Evolutionary conservation across 2,888 invertebrate species (phyloP), one percentile per base, ranked within the genome.

Genomic region (Caenorhabditis doughertyi): DNA sequence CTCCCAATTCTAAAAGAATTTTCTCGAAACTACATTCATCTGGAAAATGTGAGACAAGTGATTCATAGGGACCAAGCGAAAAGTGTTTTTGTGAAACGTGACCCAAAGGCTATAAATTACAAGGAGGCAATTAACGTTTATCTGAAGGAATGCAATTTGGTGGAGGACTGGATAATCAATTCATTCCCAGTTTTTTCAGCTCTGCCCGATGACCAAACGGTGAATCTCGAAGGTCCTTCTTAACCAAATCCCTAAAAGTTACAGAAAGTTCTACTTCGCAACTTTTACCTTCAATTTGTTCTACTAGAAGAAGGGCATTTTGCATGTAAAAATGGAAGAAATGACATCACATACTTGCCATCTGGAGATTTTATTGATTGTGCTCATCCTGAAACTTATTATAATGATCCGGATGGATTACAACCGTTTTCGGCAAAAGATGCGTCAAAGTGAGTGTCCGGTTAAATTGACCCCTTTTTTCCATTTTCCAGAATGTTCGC

Each of bases 211-310:
- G 83, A 79, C 9, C 86, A 86, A 25, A 86, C 84, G 42, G 84
- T 77, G 11, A 21, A 32, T 16, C n/a, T n/a, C n/a, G n/a, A n/a
- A n/a, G n/a, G n/a, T n/a, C n/a, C n/a, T n/a, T n/a, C n/a, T n/a
- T n/a, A 39, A 13, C 39, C 11, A n/a, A n/a, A n/a, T n/a, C n/a
- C n/a, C 16, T 9, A 39, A 13, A 39, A 13, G n/a, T n/a, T n/a
- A n/a, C 73, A 73, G 73, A 64, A n/a, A 9, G 27, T 85, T 0
- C 71, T 86, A 0, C 83, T 81, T 29, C 65, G 72, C 9, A 77
- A 84, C 64, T 84, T 84, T 53, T 85, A 81, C 49, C 73, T 85
- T 18, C 79, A 84, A 32, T 86, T 82, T 51, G 64, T 84, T 4
- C 35, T 86, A 8, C 74, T 86, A 0, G 83, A 86, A 64, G 70